phyloP scores from a whole-genome alignment of 2,797 vertebrate genomes.

The Intellagama lesueurii region DNA sequence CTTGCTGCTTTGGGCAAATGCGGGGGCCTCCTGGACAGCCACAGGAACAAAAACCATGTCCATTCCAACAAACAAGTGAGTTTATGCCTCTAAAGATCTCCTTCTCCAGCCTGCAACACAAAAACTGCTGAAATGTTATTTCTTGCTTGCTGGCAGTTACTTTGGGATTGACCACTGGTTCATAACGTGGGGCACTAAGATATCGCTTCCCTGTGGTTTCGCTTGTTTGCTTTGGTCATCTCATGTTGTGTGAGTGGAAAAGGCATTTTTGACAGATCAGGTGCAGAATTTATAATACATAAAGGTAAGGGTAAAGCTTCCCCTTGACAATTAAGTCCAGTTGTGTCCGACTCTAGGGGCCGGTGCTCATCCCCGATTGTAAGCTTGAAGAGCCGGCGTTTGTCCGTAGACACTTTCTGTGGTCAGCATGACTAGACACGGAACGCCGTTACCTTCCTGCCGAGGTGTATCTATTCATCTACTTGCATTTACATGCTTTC shows the following conservation, averaged over 20 bases:
- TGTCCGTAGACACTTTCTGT: too few relatives aligned
- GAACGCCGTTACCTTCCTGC: too few relatives aligned
- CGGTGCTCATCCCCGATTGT: too few relatives aligned
- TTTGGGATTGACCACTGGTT: not conserved
- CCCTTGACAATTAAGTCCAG: too few relatives aligned
- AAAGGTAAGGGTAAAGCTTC: too few relatives aligned
- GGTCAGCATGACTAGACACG: too few relatives aligned
- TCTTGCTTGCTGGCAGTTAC: not conserved
- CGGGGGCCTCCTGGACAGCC: slow-evolving; percentile 82
- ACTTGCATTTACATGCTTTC: too few relatives aligned
- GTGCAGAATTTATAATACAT: too few relatives aligned
- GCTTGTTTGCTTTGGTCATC: not conserved
- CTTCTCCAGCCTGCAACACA: fast-evolving
- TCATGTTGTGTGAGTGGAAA: not conserved
- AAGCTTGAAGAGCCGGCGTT: too few relatives aligned
- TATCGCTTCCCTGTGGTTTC: not conserved
- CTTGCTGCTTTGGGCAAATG: slow-evolving; percentile 89
- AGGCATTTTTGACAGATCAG: not conserved
- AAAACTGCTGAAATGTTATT: not conserved
- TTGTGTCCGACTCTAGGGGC: too few relatives aligned
- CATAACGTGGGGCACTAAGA: not conserved
- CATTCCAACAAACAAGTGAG: slow-evolving; percentile 86
- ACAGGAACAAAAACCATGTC: slow-evolving; percentile 85
- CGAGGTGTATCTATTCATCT: too few relatives aligned
- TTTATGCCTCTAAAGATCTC: not conserved